Base-by-base conservation (phyloP, 2,797 vertebrate species). In the Schizopygopsis pylzovi region DNA sequence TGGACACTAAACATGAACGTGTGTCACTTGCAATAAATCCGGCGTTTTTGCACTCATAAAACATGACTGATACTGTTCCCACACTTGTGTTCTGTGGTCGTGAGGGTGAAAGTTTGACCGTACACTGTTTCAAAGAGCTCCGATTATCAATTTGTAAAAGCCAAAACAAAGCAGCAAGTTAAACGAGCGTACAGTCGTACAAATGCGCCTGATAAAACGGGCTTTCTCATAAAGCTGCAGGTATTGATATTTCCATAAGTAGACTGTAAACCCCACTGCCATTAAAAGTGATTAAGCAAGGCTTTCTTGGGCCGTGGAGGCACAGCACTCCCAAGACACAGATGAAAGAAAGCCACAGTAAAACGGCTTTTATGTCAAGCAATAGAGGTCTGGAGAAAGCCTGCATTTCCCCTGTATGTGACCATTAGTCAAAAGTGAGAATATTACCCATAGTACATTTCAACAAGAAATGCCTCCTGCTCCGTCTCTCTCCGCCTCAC, bases 201-300 rank as follows among this genome's bases (percentile, higher is more conserved):
- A 76, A 72, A 87, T 45, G 56, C 8, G 10, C 45, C 59, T 81
- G 70, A 84, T 80, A 83, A 80, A 80, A 75, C 43, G 4, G 61
- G 20, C 49, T 68, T 49, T 77, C 75, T 87, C 73, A 43, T 81
- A 81, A 82, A 87, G 81, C 80, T 79, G 76, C 28, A 33, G 84
- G 73, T 85, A 85, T 85, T 85, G 83, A 88, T 85, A 85, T 83
- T 72, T 88, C 79, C 71, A 81, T 88, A 88, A 85, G 87, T 79
- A 81, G 67, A 79, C 83, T 73, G 45, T 86, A 88, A 88, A 85
- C 80, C 76, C 84, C 22, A 45, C 25, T 16, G 3, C 83, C 80
- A 88, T 85, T 88, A 88, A 82, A 88, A 78, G 67, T 88, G 83
- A 88, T 88, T 88, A 88, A 85, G 83, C 75, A 82, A 52, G 72